Evolutionary conservation across 1,140 invertebrate genomes (phyloP).

Genomic region (Pseudomyrmex pallidus): DNA sequence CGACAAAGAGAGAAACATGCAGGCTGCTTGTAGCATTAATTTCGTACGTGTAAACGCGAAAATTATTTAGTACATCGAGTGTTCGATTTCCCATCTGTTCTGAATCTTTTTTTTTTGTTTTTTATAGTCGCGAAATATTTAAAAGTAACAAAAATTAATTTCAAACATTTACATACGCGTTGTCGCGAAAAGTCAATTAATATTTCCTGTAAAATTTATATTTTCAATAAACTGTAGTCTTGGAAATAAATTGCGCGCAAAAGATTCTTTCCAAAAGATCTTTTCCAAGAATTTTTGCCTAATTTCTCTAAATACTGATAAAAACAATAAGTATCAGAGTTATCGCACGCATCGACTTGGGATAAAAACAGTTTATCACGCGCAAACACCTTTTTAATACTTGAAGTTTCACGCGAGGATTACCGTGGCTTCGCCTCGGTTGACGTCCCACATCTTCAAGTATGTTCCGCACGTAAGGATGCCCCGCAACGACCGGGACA

Average conservation of each 20-base stretch:
- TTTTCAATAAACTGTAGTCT: too few relatives aligned
- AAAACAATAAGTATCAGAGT: neutral
- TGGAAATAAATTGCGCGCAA: too few relatives aligned
- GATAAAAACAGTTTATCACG: neutral
- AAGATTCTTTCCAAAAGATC: too few relatives aligned
- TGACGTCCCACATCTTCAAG: conserved; percentile 6
- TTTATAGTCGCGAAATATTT: too few relatives aligned
- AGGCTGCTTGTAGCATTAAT: conserved; percentile 30
- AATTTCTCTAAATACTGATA: neutral
- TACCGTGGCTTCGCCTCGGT: neutral
- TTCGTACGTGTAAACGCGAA: neutral
- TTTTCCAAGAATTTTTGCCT: neutral
- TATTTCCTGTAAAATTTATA: too few relatives aligned
- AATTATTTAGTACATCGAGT: conserved; percentile 32
- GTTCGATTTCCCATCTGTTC: neutral
- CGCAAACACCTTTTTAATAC: neutral
- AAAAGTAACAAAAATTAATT: too few relatives aligned
- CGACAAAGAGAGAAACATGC: conserved; percentile 7
- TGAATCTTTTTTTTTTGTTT: neutral
- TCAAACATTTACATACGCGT: too few relatives aligned
- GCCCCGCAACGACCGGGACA: neutral
- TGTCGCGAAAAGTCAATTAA: too few relatives aligned
- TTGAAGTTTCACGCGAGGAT: neutral
- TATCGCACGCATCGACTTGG: neutral
- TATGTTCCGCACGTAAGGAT: conserved; percentile 40